Evolutionary conservation across 2,113 vertebrate genomes (phyloP), one percentile per base, ranked within the genome.

Genomic region (Myrmecobius fasciatus): DNA sequence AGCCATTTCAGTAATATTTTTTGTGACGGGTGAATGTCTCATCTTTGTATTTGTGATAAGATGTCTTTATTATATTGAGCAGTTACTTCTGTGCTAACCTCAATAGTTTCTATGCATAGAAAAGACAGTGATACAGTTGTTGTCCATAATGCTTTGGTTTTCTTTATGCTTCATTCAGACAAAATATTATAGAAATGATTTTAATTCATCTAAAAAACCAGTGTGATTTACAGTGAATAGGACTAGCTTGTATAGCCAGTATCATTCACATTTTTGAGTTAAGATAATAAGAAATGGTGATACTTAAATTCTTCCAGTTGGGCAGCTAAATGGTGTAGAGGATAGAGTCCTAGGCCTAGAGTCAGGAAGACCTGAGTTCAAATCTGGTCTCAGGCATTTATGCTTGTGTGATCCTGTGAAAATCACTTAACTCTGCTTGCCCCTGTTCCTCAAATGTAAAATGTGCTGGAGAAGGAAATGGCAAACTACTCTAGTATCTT

Each of bases 31-130:
- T 96, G 51, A 52, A 92, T 89, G 75, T 53, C 88, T 47, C 17
- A 0, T 60, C 83, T 94, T 96, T 96, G 91, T 92, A 12, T 83
- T 26, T 2, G 20, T 94, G 92, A 91, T 91, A 95, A 95, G 54
- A 96, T 94, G 92, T 75, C 90, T 94, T 94, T 91, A 54, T 67
- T 53, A 90, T 46, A 52, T 26, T 94, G 90, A 36, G 67, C 92
- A 92, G 6, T 94, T 75, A 48, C 52, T 95, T 43, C 36, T 46
- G 49, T 75, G 56, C 54, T 28, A 89, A 22, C 26, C 51, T 92
- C 53, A 91, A 91, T 54, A 89, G 22, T 90, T 52, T 43, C 46
- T 52, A 1, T 10, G 25, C n/a, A 26, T 26, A 60, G 9, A 91
- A 56, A 49, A 49, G 24, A 22, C 11, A 60, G 11, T 9, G 26